phyloP scores from a whole-genome alignment of 1,140 invertebrate genomes.

The Bactericera cockerelli region DNA sequence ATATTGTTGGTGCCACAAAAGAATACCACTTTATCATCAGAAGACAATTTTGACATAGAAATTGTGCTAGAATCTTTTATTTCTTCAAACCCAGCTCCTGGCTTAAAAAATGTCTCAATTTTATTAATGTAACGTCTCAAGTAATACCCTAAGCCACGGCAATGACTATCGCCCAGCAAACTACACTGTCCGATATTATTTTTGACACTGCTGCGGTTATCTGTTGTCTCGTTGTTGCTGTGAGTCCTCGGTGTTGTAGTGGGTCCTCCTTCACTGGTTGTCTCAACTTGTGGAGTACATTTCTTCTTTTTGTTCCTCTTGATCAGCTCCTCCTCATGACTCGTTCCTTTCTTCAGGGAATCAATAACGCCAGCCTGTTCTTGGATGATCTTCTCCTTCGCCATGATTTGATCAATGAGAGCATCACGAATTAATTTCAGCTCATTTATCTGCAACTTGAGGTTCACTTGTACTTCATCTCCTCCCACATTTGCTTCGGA shows the following conservation, averaged over 20 bases:
- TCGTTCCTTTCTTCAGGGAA: neutral
- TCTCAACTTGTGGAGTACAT: neutral
- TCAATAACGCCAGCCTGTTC: neutral
- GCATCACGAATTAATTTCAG: neutral
- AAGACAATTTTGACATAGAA: neutral
- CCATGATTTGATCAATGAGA: neutral
- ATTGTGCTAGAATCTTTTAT: neutral
- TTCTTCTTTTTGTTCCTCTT: neutral
- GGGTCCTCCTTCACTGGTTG: neutral
- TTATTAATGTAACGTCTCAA: neutral
- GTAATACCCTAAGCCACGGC: neutral
- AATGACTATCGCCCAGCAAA: neutral
- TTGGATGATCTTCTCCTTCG: neutral
- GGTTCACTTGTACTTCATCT: neutral
- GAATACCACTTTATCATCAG: neutral
- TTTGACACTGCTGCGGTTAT: neutral
- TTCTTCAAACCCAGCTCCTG: neutral
- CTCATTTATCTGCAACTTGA: neutral
- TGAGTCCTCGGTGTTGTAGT: neutral
- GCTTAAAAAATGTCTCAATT: conserved; percentile 4
- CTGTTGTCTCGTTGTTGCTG: neutral
- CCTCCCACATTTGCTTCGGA: too few species aligned
- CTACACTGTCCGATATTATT: neutral
- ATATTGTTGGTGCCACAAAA: neutral
- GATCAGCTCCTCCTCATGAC: neutral